Conservation (phyloP, 2,113 vertebrate genomes). For the Neotragus pygmaeus region DNA sequence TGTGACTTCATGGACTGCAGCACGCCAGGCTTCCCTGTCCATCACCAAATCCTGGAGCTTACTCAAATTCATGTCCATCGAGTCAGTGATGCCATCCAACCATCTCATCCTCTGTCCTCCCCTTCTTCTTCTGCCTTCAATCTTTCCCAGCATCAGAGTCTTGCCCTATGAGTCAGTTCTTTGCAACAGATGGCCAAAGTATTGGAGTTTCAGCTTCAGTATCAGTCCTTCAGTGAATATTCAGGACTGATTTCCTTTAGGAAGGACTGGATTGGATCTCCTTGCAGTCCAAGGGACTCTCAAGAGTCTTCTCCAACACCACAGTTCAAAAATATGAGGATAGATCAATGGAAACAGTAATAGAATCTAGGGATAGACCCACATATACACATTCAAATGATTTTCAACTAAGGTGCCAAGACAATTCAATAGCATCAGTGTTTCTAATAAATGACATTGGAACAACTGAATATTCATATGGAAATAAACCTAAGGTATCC, state of each 20-base stretch:
- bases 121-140: neutral
- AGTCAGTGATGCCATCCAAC: neutral
- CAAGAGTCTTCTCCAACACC: neutral
- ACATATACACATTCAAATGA: neutral
- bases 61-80: neutral
- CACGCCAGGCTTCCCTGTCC: neutral
- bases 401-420: neutral
- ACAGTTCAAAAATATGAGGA: neutral
- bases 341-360: neutral
- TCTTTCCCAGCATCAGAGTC: neutral
- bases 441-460: neutral
- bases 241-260: neutral
- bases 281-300: neutral
- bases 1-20: neutral
- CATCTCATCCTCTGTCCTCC: neutral
- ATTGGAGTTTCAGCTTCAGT: neutral
- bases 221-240: neutral
- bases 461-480: neutral
- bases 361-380: neutral
- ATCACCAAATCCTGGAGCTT: fast-evolving
- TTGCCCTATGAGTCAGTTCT: neutral
- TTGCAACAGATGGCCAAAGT: neutral
- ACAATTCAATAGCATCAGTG: neutral
- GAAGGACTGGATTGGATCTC: neutral
- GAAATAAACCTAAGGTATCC: neutral